These are phyloP conservation scores for Napeogenes inachia DNA, from an alignment of 2,888 invertebrate genomes.

Conservation along the genomic window DNA sequence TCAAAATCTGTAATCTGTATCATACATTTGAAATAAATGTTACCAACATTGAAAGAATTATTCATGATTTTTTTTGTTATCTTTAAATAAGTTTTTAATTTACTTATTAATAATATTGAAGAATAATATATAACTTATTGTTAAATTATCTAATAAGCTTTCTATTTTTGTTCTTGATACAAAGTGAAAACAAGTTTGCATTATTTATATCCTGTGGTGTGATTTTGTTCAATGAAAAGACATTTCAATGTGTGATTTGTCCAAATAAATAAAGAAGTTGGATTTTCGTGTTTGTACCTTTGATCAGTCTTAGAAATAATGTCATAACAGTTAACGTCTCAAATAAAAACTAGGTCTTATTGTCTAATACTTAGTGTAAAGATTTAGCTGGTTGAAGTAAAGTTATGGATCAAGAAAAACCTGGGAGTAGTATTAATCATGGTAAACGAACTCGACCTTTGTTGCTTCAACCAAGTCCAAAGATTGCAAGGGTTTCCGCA, in stretches of 20 bases:
- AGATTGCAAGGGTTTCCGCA: conserved; percentile 58
- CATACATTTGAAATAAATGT: conserved; percentile 17
- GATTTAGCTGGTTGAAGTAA: conserved; percentile 10
- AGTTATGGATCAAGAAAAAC: conserved; percentile 66
- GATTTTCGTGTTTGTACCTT: conserved; percentile 26
- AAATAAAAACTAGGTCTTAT: conserved; percentile 5
- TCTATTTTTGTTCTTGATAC: not conserved
- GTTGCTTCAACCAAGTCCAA: conserved; percentile 62
- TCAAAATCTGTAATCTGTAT: conserved; percentile 33
- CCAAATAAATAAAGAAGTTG: conserved; percentile 32
- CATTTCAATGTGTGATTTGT: conserved; percentile 15
- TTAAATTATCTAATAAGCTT: too few relatives aligned
- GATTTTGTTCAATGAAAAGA: conserved; percentile 4
- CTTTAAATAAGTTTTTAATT: too few relatives aligned
- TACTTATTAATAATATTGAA: too few relatives aligned
- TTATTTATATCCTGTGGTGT: conserved; percentile 7
- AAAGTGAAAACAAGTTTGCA: not conserved
- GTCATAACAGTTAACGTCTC: conserved; percentile 15
- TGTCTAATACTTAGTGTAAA: conserved; percentile 7
- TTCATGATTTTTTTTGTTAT: not conserved
- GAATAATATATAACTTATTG: too few relatives aligned
- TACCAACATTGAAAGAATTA: conserved; percentile 7
- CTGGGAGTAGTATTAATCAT: conserved; percentile 59
- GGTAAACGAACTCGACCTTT: conserved; percentile 72
- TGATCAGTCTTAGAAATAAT: conserved; percentile 18